Evolutionary conservation across 2,888 invertebrate species (phyloP).

Genomic region (Notodonta dromedarius): DNA sequence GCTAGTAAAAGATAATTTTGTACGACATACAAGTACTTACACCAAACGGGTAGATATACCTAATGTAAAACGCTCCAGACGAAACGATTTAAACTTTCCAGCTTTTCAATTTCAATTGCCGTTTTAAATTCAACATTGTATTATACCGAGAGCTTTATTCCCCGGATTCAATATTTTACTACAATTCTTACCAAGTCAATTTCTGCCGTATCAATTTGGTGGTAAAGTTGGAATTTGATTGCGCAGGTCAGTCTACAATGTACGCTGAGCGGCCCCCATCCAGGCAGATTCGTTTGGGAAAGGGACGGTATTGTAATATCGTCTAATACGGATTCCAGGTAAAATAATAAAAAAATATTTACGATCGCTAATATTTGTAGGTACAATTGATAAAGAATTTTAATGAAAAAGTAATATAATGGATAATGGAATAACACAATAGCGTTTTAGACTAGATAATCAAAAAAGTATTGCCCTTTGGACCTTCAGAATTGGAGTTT

Average conservation of each 20-base stretch:
- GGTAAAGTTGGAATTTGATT: conserved; percentile 30
- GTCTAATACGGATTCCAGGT: conserved; percentile 79
- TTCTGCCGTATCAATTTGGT: conserved; percentile 12
- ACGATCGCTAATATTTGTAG: too few species aligned
- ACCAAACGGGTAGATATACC: too few species aligned
- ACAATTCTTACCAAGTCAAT: background rate
- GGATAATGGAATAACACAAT: too few species aligned
- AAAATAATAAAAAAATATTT: conserved; percentile 14
- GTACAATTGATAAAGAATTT: too few species aligned
- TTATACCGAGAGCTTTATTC: conserved; percentile 35
- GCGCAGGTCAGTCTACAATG: conserved; percentile 73
- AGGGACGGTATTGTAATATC: conserved; percentile 75
- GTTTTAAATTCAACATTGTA: conserved; percentile 41
- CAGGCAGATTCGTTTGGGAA: conserved; percentile 76
- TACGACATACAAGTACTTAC: too few species aligned
- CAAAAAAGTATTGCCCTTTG: too few species aligned
- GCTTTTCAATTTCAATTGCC: conserved; percentile 28
- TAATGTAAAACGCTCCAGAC: conserved; percentile 8
- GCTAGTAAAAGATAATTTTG: too few species aligned
- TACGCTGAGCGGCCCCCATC: conserved; percentile 72
- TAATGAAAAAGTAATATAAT: too few species aligned
- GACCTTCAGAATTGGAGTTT: too few species aligned
- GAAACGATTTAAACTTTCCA: conserved; percentile 27
- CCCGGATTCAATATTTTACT: conserved; percentile 31
- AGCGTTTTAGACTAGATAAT: too few species aligned